These are phyloP conservation scores for Bradysia coprophila DNA, from an alignment of 1,140 invertebrate genomes.

Conservation along the genomic window DNA sequence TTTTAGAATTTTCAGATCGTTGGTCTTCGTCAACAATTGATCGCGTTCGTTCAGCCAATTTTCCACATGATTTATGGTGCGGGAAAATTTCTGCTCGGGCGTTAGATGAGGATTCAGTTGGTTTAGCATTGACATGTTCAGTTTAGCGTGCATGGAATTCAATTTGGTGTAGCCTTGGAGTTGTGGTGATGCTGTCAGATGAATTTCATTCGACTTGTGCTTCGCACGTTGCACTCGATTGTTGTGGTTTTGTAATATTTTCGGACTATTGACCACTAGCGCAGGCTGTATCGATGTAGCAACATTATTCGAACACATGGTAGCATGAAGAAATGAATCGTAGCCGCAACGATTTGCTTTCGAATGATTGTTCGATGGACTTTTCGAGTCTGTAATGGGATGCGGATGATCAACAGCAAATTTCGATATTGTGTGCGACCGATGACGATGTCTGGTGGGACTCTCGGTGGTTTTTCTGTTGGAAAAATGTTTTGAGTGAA, in stretches of 20 bases:
- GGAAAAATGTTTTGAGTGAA: slow-evolving; percentile 7
- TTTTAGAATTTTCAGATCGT: background rate
- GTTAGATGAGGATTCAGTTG: slow-evolving; percentile 3
- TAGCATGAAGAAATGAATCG: slow-evolving; percentile 36
- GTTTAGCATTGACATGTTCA: slow-evolving; percentile 6
- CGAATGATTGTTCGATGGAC: slow-evolving; percentile 27
- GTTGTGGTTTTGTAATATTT: slow-evolving; percentile 2
- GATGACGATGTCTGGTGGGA: slow-evolving; percentile 20
- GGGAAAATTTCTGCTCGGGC: slow-evolving; percentile 4
- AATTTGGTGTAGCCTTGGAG: slow-evolving; percentile 15
- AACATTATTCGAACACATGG: slow-evolving; percentile 22
- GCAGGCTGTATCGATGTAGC: background rate
- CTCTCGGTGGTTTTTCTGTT: slow-evolving; percentile 19
- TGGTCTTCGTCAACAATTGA: background rate
- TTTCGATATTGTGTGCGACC: slow-evolving; percentile 23
- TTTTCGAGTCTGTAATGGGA: slow-evolving; percentile 4
- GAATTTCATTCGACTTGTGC: background rate
- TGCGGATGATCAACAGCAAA: slow-evolving; percentile 21
- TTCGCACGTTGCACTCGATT: background rate
- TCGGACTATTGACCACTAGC: slow-evolving; percentile 3
- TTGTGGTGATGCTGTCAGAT: slow-evolving; percentile 6
- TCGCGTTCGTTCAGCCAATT: slow-evolving; percentile 6
- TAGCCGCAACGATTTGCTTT: slow-evolving; percentile 36
- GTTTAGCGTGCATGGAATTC: slow-evolving; percentile 3
- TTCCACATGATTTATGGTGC: slow-evolving; percentile 6